Base-by-base conservation (phyloP, 2,888 invertebrate genomes). In the Mechanitis messenoides region DNA sequence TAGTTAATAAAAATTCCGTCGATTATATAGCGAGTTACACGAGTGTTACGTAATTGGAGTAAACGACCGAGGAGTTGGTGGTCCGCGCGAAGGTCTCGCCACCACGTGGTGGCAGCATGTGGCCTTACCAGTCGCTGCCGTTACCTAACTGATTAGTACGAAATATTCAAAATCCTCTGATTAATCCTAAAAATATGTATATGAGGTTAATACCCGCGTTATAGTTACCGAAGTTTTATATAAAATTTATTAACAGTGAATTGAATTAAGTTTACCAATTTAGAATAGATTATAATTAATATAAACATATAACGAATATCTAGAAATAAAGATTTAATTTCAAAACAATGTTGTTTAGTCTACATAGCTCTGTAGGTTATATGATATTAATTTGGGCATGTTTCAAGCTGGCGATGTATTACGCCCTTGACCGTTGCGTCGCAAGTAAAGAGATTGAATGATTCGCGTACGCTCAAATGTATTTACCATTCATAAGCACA, bases 1-100 rank as follows among this genome's bases (percentile, higher is more conserved):
- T 89, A 89, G 87, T 87, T 87, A 86, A 90, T 90, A 89, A 88
- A 90, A 89, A 89, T 90, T 89, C 90, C 87, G 82, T 74, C 86
- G 85, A 87, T 90, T 88, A 86, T 86, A 83, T 81, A 79, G 81
- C 76, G 78, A 80, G 81, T 86, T 87, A 87, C 86, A 86, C 85
- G 85, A 82, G 83, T 81, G 87, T 90, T 90, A 83, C 89, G 89
- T 87, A 89, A 90, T 84, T 87, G 85, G 85, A 87, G 89, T 90
- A 87, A 89, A 90, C 71, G 90, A 89, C 88, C 89, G 83, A 78
- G 78, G 82, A 83, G 77, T 75, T 80, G 78, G 79, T 84, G 85
- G 78, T 79, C 76, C 73, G 77, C 71, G 66, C 77, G 85, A 87
- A 85, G 85, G 85, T 80, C 84, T 82, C 73, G 66, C 59, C 71